phyloP scores from a whole-genome alignment of 1,140 invertebrate genomes.

The Pinna nobilis region DNA sequence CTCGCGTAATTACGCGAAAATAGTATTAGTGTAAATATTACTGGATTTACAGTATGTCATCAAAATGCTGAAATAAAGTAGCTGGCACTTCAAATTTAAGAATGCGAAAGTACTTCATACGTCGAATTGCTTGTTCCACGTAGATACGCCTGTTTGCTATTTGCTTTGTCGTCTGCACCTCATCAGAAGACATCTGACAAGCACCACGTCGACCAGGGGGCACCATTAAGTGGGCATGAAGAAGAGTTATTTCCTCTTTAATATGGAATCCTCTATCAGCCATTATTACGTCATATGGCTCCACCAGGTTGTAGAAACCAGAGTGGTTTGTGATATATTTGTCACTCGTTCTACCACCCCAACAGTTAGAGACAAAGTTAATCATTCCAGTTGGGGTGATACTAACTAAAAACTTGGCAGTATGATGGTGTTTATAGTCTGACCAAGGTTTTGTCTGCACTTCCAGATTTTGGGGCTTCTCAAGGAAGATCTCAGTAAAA shows the following conservation, averaged over 20 bases:
- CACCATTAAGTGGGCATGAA: slow-evolving; percentile 1
- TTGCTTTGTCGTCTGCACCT: not conserved
- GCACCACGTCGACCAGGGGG: slow-evolving; percentile 12
- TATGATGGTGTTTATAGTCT: slow-evolving; percentile 33
- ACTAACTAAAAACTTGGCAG: slow-evolving; percentile 58
- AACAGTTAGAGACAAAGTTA: slow-evolving; percentile 70
- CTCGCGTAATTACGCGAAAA: too few species aligned
- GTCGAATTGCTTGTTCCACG: slow-evolving; percentile 16
- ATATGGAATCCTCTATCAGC: slow-evolving; percentile 73
- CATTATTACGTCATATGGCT: slow-evolving; percentile 70
- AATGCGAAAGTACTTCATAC: slow-evolving; percentile 22
- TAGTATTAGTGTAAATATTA: too few species aligned
- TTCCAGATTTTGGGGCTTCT: slow-evolving; percentile 22
- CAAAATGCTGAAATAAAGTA: slow-evolving; percentile 15
- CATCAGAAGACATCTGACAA: slow-evolving; percentile 1
- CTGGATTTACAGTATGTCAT: slow-evolving; percentile 22
- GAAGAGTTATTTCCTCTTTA: not conserved
- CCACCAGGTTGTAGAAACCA: slow-evolving; percentile 70
- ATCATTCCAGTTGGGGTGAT: slow-evolving; percentile 72
- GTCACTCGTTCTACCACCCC: slow-evolving; percentile 70
- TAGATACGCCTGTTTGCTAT: slow-evolving; percentile 1
- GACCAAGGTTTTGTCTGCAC: not conserved
- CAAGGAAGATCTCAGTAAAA: slow-evolving; percentile 15
- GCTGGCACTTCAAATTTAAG: slow-evolving; percentile 11
- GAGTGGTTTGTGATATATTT: slow-evolving; percentile 68